Percentiles rank a stretch among this genome's conserved stretches.
These are phyloP conservation scores for Melolontha melolontha DNA, from an alignment of 2,888 invertebrate species.

Conservation along the genomic window DNA sequence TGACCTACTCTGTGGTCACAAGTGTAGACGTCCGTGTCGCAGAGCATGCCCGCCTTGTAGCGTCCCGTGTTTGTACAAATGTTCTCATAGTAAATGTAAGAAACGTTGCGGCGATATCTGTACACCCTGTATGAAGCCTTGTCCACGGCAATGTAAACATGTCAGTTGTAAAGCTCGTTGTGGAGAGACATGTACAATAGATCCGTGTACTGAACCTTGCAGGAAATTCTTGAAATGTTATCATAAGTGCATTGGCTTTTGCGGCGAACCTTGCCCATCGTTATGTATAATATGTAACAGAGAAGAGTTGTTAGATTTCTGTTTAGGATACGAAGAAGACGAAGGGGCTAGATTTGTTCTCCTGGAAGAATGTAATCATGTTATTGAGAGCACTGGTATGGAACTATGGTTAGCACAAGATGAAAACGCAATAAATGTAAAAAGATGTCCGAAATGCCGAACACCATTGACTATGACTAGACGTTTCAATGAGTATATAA, in stretches of 20 bases:
- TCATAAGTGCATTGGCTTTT: constrained; percentile 77
- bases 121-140: constrained; percentile 58
- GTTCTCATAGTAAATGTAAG: constrained; percentile 69
- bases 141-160: constrained; percentile 66
- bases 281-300: constrained; percentile 71
- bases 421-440: constrained; percentile 56
- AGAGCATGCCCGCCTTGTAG: constrained; percentile 63
- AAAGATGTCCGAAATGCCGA: constrained; percentile 71
- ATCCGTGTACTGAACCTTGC: constrained; percentile 67
- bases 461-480: constrained; percentile 70
- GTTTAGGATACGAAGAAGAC: constrained; percentile 68
- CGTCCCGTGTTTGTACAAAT: constrained; percentile 53
- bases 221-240: constrained; percentile 65
- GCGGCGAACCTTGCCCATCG: constrained; percentile 77
- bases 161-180: constrained; percentile 66
- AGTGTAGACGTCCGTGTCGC: constrained; percentile 70
- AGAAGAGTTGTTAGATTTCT: constrained; percentile 64
- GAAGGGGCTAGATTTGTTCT: constrained; percentile 69
- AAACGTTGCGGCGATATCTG: constrained; percentile 65
- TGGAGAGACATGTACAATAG: constrained; percentile 65
- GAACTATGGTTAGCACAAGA: constrained; percentile 61
- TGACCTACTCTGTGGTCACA: constrained; percentile 73
- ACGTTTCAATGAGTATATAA: constrained; percentile 64
- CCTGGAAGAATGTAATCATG: constrained; percentile 68
- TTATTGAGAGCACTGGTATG: constrained; percentile 66